These are phyloP conservation scores for Sula dactylatra DNA, from an alignment of 2,113 vertebrate species.

Conservation along the genomic window DNA sequence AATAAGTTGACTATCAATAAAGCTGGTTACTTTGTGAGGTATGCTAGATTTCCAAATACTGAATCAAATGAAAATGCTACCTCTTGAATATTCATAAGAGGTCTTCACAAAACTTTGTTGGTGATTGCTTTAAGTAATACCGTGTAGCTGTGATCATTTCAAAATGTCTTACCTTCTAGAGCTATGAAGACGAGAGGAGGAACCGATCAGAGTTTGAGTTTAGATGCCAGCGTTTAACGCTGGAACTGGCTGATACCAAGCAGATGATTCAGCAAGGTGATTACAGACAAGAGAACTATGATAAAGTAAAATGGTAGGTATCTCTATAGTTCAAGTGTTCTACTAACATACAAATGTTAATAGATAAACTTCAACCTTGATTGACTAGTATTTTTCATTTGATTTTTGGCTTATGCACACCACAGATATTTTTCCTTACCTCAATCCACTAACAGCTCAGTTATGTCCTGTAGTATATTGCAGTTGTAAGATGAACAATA, in stretches of 20 bases:
- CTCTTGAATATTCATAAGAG: not conserved
- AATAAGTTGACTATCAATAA: not conserved
- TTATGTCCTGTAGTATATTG: not conserved
- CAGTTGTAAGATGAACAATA: not conserved
- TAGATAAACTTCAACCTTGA: not conserved
- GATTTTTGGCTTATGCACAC: not conserved
- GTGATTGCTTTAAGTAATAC: not conserved
- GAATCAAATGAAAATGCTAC: not conserved
- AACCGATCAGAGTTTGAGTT: slow-evolving; percentile 86
- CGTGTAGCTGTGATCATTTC: not conserved
- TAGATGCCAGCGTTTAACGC: slow-evolving; percentile 86
- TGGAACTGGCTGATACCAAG: slow-evolving; percentile 93
- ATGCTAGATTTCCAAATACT: not conserved
- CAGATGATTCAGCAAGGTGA: slow-evolving; percentile 90
- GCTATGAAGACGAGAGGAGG: slow-evolving; percentile 87
- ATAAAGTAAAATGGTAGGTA: slow-evolving; percentile 86
- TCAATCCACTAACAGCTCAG: not conserved
- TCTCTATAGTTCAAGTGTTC: not conserved
- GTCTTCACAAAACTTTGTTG: not conserved
- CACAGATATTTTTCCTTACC: not conserved
- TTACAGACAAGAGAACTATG: slow-evolving; percentile 91
- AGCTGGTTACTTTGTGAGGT: not conserved
- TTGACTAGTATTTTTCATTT: not conserved
- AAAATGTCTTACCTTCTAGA: slow-evolving; percentile 69
- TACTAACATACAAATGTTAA: not conserved